Evolutionary conservation across 2,113 vertebrate species (phyloP).

Genomic region (Platanista minor): DNA sequence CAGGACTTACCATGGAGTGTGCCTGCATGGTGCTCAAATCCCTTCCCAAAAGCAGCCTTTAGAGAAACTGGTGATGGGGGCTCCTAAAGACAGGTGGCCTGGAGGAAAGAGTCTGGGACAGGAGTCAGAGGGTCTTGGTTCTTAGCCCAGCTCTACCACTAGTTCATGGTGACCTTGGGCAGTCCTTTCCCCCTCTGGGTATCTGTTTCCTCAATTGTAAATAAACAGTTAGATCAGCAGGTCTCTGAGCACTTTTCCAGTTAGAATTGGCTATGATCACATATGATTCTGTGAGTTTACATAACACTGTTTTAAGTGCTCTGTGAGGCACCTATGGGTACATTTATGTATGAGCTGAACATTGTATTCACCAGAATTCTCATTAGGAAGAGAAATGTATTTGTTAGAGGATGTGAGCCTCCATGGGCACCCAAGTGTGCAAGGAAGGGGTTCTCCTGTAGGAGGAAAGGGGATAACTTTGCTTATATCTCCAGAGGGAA

Average conservation of each 20-base stretch:
- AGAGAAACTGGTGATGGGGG: not conserved
- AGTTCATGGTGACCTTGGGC: not conserved
- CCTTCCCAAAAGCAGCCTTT: not conserved
- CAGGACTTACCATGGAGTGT: rapidly evolving
- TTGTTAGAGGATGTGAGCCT: not conserved
- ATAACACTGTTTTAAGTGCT: not conserved
- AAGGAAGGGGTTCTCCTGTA: not conserved
- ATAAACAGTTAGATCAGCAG: rapidly evolving
- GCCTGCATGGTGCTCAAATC: not conserved
- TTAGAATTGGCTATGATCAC: not conserved
- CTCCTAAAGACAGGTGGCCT: no score
- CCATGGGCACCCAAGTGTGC: not conserved
- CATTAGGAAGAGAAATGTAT: not conserved
- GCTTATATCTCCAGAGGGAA: not conserved
- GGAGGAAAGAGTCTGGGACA: not conserved
- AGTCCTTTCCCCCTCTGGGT: not conserved
- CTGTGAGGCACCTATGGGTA: not conserved
- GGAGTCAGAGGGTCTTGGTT: not conserved
- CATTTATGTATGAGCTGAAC: not conserved
- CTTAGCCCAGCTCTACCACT: not conserved
- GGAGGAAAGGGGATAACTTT: not conserved
- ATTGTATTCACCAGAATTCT: not conserved
- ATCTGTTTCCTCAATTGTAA: not conserved
- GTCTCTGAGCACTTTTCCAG: not conserved
- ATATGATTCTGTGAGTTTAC: not conserved